These are phyloP conservation scores for Erebia epiphron DNA, from an alignment of 2,888 invertebrate species.

Conservation along the genomic window DNA sequence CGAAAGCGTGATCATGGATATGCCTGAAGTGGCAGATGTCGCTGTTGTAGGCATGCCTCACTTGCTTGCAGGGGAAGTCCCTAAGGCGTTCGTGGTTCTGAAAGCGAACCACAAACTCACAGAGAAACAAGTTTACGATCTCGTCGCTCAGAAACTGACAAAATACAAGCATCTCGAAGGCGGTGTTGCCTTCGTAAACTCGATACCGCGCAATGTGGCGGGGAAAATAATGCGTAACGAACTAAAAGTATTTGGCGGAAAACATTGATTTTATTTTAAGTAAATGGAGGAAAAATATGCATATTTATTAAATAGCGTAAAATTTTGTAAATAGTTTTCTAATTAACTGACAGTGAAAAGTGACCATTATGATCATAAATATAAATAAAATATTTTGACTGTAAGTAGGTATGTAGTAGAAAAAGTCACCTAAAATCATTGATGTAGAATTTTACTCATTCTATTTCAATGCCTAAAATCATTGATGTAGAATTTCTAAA, in stretches of 20 bases:
- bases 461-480: too few species aligned
- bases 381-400: too few species aligned
- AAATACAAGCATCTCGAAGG: conserved; percentile 88
- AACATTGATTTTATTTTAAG: conserved; percentile 22
- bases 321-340: conserved; percentile 25
- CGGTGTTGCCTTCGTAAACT: conserved; percentile 86
- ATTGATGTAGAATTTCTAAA: too few species aligned
- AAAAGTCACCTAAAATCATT: too few species aligned
- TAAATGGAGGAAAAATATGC: conserved; percentile 16
- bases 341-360: background rate
- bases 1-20: conserved; percentile 89
- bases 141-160: conserved; percentile 85
- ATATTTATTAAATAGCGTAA: conserved; percentile 12
- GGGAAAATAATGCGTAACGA: conserved; percentile 90
- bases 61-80: conserved; percentile 87
- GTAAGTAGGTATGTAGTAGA: background rate
- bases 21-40: conserved; percentile 88
- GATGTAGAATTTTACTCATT: too few species aligned
- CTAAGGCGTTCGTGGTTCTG: conserved; percentile 88
- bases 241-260: conserved; percentile 77
- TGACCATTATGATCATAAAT: too few species aligned
- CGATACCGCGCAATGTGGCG: conserved; percentile 88
- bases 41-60: conserved; percentile 91
- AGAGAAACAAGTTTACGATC: conserved; percentile 81
- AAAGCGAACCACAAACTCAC: conserved; percentile 79